Evolutionary conservation across 1,140 invertebrate genomes (phyloP).

Genomic region (Asbolus verrucosus): DNA sequence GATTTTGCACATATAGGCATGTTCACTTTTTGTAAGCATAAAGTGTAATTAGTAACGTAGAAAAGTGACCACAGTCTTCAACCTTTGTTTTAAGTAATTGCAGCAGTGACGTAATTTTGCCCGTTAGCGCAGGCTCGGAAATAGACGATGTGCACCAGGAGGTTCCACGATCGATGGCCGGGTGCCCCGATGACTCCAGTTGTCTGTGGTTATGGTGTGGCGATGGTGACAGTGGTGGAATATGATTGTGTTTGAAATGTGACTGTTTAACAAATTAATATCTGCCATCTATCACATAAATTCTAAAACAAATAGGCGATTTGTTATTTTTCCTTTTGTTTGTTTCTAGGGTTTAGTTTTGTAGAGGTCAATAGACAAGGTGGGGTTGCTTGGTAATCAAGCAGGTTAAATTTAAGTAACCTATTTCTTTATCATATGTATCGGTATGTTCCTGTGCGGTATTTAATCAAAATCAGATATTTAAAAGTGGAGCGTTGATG

Average conservation of each 20-base stretch:
- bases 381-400: constrained; percentile 17
- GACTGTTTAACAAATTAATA: constrained; percentile 1
- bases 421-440: constrained; percentile 19
- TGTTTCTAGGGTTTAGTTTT: neutral
- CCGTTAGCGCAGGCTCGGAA: constrained; percentile 50
- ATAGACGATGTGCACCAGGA: constrained; percentile 43
- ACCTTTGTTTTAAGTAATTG: constrained; percentile 32
- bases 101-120: constrained; percentile 54
- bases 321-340: neutral
- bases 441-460: neutral
- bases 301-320: neutral
- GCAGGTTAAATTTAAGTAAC: constrained; percentile 19
- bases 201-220: constrained; percentile 57
- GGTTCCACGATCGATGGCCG: constrained; percentile 55
- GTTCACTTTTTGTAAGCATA: too few relatives aligned
- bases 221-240: constrained; percentile 22
- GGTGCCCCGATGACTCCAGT: constrained; percentile 45
- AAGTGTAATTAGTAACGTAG: too few relatives aligned
- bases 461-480: too few relatives aligned
- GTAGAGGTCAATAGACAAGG: neutral
- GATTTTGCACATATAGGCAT: too few relatives aligned
- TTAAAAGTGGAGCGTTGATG: neutral
- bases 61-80: constrained; percentile 7
- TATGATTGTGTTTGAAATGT: constrained; percentile 7
- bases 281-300: neutral